Conservation (phyloP, 1,140 invertebrate genomes). For the Glossosoma conforme region DNA sequence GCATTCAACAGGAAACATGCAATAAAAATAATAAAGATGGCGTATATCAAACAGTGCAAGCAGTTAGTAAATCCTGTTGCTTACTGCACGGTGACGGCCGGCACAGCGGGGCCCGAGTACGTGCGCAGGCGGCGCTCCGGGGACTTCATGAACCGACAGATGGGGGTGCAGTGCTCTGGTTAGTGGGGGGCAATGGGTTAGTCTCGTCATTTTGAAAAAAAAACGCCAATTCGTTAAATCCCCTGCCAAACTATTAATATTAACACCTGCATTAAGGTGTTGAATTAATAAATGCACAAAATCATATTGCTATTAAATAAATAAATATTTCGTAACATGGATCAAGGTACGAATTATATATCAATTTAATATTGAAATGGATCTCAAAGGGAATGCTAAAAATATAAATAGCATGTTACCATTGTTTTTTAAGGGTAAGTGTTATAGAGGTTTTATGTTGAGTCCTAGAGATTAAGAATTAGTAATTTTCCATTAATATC, state of each 20-base stretch:
- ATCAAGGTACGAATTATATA: neutral
- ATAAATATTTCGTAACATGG: neutral
- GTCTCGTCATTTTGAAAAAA: neutral
- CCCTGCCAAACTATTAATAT: too few relatives aligned
- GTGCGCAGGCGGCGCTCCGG: constrained; percentile 30
- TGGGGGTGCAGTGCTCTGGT: constrained; percentile 48
- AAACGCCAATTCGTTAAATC: too few relatives aligned
- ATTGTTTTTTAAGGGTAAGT: too few relatives aligned
- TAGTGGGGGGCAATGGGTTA: constrained; percentile 12
- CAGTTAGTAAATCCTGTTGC: constrained; percentile 32
- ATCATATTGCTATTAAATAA: neutral
- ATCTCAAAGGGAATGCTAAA: too few relatives aligned
- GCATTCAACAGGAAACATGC: too few relatives aligned
- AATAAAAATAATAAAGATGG: too few relatives aligned
- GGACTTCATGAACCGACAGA: constrained; percentile 51
- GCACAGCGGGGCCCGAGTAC: constrained; percentile 41
- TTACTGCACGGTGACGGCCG: constrained; percentile 48
- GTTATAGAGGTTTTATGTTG: too few relatives aligned
- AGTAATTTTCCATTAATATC: too few relatives aligned
- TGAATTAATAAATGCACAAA: too few relatives aligned
- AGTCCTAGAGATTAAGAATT: too few relatives aligned
- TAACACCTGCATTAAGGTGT: too few relatives aligned
- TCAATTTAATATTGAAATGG: neutral
- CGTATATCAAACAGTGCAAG: constrained; percentile 3
- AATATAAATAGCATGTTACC: too few relatives aligned